Evolutionary conservation across 2,888 invertebrate genomes (phyloP).

Genomic region (Dioctria rufipes): DNA sequence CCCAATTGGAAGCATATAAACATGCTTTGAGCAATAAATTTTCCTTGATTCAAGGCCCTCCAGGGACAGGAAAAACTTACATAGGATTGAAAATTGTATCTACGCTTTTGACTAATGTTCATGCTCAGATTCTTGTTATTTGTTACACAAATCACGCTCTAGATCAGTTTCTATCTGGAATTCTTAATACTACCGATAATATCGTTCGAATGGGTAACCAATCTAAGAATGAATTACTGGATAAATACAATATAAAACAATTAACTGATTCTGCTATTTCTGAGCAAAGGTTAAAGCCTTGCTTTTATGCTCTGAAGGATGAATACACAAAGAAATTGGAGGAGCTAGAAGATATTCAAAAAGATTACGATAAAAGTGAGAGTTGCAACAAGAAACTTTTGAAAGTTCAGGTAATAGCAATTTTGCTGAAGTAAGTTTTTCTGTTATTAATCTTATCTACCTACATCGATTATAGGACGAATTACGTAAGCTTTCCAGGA

Average conservation of each 20-base stretch:
- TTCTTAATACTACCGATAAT: conserved; percentile 73
- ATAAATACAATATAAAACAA: conserved; percentile 72
- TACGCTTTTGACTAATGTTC: conserved; percentile 77
- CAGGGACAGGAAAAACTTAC: conserved; percentile 90
- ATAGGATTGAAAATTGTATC: conserved; percentile 83
- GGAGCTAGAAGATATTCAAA: conserved; percentile 64
- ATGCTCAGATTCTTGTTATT: conserved; percentile 79
- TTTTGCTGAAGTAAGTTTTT: conserved; percentile 16
- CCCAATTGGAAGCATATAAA: conserved; percentile 79
- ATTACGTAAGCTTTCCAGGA: conserved; percentile 65
- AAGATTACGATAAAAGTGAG: conserved; percentile 67
- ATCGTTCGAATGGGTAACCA: conserved; percentile 82
- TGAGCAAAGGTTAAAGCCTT: conserved; percentile 63
- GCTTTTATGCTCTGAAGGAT: conserved; percentile 65
- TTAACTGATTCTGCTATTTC: conserved; percentile 55
- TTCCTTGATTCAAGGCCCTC: conserved; percentile 88
- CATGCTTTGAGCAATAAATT: conserved; percentile 81
- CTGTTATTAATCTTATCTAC: neutral
- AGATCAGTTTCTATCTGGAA: conserved; percentile 86
- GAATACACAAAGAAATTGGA: conserved; percentile 66
- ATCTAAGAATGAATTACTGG: conserved; percentile 75
- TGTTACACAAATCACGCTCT: conserved; percentile 91
- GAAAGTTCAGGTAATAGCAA: conserved; percentile 60
- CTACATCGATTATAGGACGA: conserved; percentile 57
- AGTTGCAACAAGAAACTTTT: conserved; percentile 64